Base-by-base conservation (phyloP, 2,888 invertebrate species). In the Plagiodera versicolora region DNA sequence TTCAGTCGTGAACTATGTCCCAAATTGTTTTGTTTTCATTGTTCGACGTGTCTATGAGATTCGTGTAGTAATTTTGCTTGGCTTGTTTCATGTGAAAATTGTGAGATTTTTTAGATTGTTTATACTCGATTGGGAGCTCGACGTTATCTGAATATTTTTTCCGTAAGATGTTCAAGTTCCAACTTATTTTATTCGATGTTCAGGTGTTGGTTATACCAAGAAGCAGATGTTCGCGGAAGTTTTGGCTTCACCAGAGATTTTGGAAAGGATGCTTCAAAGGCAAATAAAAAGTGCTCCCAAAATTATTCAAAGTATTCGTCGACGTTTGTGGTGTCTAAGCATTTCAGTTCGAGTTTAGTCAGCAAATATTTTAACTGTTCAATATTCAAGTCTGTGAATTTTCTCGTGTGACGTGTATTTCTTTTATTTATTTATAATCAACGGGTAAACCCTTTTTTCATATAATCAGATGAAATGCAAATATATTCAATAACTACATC, bases 201-300 rank as follows among this genome's bases (percentile, higher is more conserved):
- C 18, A 46, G 18, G 4, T 46, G 46, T 17, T 46, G 17, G 11
- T 18, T 20, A 48, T 48, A 20, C 20, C 20, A 48, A 24, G 48
- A 20, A 10, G 20, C 48, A n/a, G 48, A 14, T 48, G 11, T 20
- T 48, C 10, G 11, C 6, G 20, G 19, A 19, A n/a, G 11, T 9
- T 20, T 48, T 8, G 11, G 1, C 19, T 6, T 18, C 11, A n/a
- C 11, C 11, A 20, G 2, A n/a, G 9, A 14, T 48, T 48, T 48
- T 19, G 48, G 48, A 10, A 48, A 48, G 6, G 20, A 48, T 20
- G 48, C 48, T 18, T 48, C 48, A 11, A 48, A 48, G 19, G 20
- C 48, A 18, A 20, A 48, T n/a, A 20, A 48, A 24, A 48, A 48
- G 20, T 48, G 48, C 20, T 48, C 48, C 20, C 48, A 48, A 11